phyloP scores from a whole-genome alignment of 1,140 invertebrate species.

The Nylanderia fulva region DNA sequence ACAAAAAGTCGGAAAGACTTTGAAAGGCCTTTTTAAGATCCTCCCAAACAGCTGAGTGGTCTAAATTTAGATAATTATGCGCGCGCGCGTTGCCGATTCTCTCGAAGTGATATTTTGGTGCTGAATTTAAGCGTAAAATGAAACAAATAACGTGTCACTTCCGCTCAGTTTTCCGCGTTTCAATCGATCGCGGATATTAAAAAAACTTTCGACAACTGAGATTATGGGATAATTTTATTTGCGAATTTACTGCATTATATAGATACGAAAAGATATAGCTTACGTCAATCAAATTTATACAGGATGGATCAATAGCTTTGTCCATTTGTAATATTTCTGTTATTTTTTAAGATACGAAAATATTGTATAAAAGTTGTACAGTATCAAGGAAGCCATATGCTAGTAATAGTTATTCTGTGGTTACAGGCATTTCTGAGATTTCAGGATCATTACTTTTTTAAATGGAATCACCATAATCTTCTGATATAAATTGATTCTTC shows the following conservation, averaged over 20 bases:
- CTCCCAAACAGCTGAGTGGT: slow-evolving; percentile 38
- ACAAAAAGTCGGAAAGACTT: slow-evolving; percentile 63
- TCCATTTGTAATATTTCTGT: too few relatives aligned
- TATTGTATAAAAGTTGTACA: too few relatives aligned
- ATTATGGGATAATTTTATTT: background rate
- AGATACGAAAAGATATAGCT: background rate
- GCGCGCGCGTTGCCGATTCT: background rate
- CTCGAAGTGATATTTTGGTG: slow-evolving; percentile 24
- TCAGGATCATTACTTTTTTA: too few relatives aligned
- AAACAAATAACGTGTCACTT: slow-evolving; percentile 55
- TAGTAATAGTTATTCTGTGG: too few relatives aligned
- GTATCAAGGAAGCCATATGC: too few relatives aligned
- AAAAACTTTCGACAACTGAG: background rate
- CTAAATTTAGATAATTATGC: slow-evolving; percentile 55
- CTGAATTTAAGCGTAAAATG: slow-evolving; percentile 35
- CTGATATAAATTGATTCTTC: too few relatives aligned
- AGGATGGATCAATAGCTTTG: too few relatives aligned
- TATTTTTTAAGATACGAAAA: too few relatives aligned
- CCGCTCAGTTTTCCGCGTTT: slow-evolving; percentile 27
- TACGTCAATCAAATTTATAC: background rate
- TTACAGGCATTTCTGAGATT: too few relatives aligned
- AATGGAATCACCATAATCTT: too few relatives aligned
- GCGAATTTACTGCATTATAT: background rate
- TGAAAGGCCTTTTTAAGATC: slow-evolving; percentile 50
- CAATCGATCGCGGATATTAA: background rate